Conservation (phyloP, 2,888 invertebrate genomes). For the Drosophila nr. perissopoda region DNA sequence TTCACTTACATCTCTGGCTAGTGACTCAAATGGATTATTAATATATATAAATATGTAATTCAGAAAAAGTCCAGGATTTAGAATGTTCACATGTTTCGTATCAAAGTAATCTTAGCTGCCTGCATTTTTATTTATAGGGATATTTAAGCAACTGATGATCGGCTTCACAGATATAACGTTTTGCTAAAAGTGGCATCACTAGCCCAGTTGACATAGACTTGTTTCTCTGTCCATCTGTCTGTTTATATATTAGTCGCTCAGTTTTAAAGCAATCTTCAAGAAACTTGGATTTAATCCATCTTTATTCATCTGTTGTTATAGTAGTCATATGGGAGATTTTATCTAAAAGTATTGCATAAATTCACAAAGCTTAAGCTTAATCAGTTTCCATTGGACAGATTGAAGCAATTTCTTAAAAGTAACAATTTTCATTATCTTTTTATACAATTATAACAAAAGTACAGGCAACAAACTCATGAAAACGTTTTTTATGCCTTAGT, state of each 20-base stretch:
- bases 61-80: not conserved
- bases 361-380: not conserved
- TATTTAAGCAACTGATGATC: not conserved
- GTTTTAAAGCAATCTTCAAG: not conserved
- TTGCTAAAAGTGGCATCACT: not conserved
- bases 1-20: no score
- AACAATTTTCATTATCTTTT: slow-evolving; percentile 17
- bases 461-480: not conserved
- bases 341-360: not conserved
- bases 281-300: not conserved
- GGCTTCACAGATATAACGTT: not conserved
- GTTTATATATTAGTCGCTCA: not conserved
- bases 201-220: no score
- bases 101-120: not conserved
- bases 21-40: not conserved
- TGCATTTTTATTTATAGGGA: not conserved
- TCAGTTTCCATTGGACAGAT: not conserved
- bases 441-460: slow-evolving; percentile 23
- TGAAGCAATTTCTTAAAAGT: not conserved
- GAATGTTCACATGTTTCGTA: not conserved
- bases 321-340: not conserved
- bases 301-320: not conserved
- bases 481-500: not conserved
- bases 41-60: no score
- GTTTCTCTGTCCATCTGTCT: not conserved